Evolutionary conservation across 1,140 invertebrate species (phyloP).

Genomic region (Pectinophora gossypiella): DNA sequence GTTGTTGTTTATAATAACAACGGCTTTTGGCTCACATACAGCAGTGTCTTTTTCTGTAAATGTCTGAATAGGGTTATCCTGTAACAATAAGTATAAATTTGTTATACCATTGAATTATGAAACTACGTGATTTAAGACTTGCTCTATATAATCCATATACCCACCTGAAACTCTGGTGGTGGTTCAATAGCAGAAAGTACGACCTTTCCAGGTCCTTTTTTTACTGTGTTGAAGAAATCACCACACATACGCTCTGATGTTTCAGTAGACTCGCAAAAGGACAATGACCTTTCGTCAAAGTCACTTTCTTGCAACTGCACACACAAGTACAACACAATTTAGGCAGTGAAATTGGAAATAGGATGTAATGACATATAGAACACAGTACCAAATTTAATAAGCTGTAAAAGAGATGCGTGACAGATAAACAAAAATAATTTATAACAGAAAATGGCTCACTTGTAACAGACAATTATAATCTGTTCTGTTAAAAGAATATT

Average conservation of each 20-base stretch:
- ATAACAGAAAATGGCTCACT: no score
- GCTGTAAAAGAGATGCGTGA: no score
- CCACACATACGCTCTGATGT: conserved; percentile 79
- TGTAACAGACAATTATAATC: no score
- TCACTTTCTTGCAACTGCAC: conserved; percentile 72
- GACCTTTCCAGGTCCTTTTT: conserved; percentile 81
- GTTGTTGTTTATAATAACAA: background rate
- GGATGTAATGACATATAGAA: no score
- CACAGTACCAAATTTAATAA: no score
- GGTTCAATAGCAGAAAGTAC: conserved; percentile 82
- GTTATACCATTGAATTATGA: no score
- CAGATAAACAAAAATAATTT: no score
- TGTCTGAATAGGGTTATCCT: conserved; percentile 54
- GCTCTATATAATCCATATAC: conserved; percentile 3
- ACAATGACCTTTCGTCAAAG: conserved; percentile 71
- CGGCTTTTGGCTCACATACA: background rate
- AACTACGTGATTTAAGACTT: background rate
- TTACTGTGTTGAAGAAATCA: conserved; percentile 88
- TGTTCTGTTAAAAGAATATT: no score
- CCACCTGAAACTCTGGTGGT: conserved; percentile 86
- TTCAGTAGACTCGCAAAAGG: conserved; percentile 66
- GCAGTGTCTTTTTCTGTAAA: no score
- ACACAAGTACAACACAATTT: conserved; percentile 12
- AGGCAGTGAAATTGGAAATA: no score
- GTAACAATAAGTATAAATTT: no score